Percentiles rank a stretch among this genome's conserved stretches.
These are phyloP conservation scores for Deilephila porcellus DNA, from an alignment of 2,888 invertebrate genomes.

Conservation along the genomic window DNA sequence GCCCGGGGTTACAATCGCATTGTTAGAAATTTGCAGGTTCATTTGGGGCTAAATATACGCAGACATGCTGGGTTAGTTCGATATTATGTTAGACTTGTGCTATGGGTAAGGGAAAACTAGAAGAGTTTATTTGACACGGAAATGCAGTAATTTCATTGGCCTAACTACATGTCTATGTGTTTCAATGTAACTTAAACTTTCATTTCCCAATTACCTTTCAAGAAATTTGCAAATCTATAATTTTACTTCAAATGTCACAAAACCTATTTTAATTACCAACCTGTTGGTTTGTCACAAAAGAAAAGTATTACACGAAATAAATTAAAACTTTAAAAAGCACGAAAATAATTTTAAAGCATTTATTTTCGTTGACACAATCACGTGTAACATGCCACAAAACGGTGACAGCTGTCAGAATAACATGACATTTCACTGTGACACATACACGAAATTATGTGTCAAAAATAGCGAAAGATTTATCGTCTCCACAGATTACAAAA, in stretches of 20 bases:
- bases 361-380: conserved; percentile 8
- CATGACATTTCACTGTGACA: conserved; percentile 5
- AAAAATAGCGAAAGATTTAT: conserved; percentile 13
- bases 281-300: neutral
- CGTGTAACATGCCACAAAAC: neutral
- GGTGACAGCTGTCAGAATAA: conserved; percentile 19
- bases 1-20: conserved; percentile 31
- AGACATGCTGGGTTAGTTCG: neutral
- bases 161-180: neutral
- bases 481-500: conserved; percentile 2
- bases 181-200: no score
- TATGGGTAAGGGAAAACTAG: neutral
- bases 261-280: neutral
- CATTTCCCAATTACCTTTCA: no score
- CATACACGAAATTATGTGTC: conserved; percentile 5
- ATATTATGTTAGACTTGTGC: neutral
- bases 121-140: neutral
- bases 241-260: no score
- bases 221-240: no score
- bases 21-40: conserved; percentile 21
- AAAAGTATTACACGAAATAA: neutral
- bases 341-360: conserved; percentile 5
- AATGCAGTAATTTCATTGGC: neutral
- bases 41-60: conserved; percentile 7
- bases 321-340: neutral